Evolutionary conservation across 2,113 vertebrate species (phyloP).

Genomic region (Actinemys pallida): DNA sequence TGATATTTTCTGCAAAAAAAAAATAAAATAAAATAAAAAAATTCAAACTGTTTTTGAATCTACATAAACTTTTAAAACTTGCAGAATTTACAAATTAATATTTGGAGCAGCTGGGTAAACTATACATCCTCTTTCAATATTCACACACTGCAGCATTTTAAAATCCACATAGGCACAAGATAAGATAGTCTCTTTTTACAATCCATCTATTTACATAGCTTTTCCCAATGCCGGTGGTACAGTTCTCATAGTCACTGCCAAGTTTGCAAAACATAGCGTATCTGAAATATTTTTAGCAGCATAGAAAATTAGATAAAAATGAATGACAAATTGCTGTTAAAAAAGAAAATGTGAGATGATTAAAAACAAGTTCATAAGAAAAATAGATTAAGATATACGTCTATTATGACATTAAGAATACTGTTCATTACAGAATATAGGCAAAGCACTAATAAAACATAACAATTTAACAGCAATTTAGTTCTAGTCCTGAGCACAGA

Average conservation of each 20-base stretch:
- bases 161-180: constrained; percentile 80
- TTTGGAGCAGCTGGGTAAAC: constrained; percentile 79
- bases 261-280: constrained; percentile 76
- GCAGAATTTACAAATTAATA: constrained; percentile 86
- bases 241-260: constrained; percentile 72
- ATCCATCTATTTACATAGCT: constrained; percentile 83
- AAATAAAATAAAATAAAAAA: neutral
- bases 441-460: constrained; percentile 72
- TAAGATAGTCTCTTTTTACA: constrained; percentile 81
- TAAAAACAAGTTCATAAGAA: constrained; percentile 78
- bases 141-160: constrained; percentile 77
- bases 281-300: constrained; percentile 87
- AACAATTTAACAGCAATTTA: constrained; percentile 57
- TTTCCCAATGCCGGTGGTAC: constrained; percentile 74
- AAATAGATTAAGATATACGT: constrained; percentile 77
- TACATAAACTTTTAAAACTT: constrained; percentile 80
- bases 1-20: constrained; percentile 60
- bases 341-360: constrained; percentile 73
- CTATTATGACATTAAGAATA: constrained; percentile 68
- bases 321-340: constrained; percentile 72
- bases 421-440: constrained; percentile 66
- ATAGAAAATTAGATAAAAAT: constrained; percentile 82
- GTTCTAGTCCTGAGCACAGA: constrained; percentile 80
- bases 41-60: constrained; percentile 75
- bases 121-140: constrained; percentile 77